Conservation (phyloP, 2,888 invertebrate species). For the Crocallis elinguaria region DNA sequence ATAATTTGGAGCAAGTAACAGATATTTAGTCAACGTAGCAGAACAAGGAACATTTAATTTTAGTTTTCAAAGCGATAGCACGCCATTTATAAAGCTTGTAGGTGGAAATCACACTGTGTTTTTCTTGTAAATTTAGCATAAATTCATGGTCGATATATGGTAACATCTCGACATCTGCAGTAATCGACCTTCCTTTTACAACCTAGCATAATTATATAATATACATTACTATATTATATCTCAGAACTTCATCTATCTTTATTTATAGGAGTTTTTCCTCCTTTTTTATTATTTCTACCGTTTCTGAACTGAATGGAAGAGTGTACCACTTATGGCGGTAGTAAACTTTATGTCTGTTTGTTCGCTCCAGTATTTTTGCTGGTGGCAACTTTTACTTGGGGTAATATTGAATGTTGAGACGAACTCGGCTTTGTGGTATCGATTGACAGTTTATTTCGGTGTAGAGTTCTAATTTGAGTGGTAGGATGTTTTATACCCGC, state of each 20-base stretch:
- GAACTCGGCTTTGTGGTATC: neutral
- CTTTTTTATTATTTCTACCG: constrained; percentile 38
- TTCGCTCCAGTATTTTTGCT: constrained; percentile 16
- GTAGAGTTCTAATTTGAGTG: too few relatives aligned
- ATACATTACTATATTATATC: constrained; percentile 10
- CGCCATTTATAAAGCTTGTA: too few relatives aligned
- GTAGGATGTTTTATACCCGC: too few relatives aligned
- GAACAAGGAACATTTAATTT: too few relatives aligned
- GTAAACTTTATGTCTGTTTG: constrained; percentile 40
- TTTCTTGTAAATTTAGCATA: too few relatives aligned
- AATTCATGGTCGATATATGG: neutral
- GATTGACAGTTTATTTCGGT: neutral
- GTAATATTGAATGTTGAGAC: neutral
- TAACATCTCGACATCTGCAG: constrained; percentile 15
- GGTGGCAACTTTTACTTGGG: constrained; percentile 13
- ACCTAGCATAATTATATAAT: constrained; percentile 1
- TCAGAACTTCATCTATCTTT: constrained; percentile 43
- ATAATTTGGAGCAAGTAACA: too few relatives aligned
- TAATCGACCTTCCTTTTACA: constrained; percentile 23
- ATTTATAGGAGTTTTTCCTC: constrained; percentile 52
- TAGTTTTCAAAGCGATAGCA: too few relatives aligned
- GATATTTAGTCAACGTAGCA: too few relatives aligned
- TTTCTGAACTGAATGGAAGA: constrained; percentile 37
- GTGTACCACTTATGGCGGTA: constrained; percentile 37
- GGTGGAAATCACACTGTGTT: too few relatives aligned